phyloP scores from a whole-genome alignment of 1,140 invertebrate genomes.

The Hermatobates lingyangjiaoensis region DNA sequence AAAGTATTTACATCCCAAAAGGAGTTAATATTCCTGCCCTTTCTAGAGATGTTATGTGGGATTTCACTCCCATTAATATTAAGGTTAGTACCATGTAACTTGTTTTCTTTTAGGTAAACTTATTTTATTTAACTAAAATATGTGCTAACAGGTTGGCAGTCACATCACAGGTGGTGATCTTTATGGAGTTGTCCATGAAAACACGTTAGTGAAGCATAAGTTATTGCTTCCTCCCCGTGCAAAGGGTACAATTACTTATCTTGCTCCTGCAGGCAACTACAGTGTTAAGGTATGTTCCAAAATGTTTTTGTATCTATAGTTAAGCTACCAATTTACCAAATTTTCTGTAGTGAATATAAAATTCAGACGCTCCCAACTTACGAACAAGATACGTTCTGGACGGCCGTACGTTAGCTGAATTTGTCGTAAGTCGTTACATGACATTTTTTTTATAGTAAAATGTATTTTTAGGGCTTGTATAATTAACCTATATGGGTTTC shows the following conservation, averaged over 20 bases:
- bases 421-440: no score
- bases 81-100: slow-evolving; percentile 37
- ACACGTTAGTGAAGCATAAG: slow-evolving; percentile 91
- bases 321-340: no score
- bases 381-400: no score
- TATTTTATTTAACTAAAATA: background rate
- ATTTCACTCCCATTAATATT: slow-evolving; percentile 76
- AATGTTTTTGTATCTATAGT: no score
- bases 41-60: slow-evolving; percentile 70
- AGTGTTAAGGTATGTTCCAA: slow-evolving; percentile 60
- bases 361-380: no score
- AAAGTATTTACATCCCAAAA: slow-evolving; percentile 98
- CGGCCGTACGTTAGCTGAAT: no score
- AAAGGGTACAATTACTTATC: slow-evolving; percentile 88
- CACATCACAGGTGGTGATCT: slow-evolving; percentile 97
- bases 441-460: no score
- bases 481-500: no score
- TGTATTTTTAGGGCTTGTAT: no score
- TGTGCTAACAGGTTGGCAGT: slow-evolving; percentile 48
- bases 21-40: slow-evolving; percentile 87
- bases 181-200: slow-evolving; percentile 90
- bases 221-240: slow-evolving; percentile 84
- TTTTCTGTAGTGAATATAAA: no score
- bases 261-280: slow-evolving; percentile 90
- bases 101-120: background rate